Conservation (phyloP, 2,888 invertebrate species). For the Oxyscelio sp. region DNA sequence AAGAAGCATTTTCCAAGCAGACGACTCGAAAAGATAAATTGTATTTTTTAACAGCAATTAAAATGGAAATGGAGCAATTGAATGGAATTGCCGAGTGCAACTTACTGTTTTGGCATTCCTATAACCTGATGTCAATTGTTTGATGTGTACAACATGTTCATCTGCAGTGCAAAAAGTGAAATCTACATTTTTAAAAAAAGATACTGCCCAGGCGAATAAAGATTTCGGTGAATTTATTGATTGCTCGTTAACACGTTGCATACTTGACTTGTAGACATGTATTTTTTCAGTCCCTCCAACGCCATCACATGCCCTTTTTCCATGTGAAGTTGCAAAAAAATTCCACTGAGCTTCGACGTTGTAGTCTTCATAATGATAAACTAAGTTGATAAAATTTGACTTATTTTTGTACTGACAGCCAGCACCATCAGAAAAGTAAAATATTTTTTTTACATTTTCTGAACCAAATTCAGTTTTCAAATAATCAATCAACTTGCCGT, state of each 20-base stretch:
- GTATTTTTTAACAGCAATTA: too few relatives aligned
- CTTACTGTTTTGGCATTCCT: too few relatives aligned
- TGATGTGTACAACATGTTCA: too few relatives aligned
- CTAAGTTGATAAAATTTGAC: conserved; percentile 24
- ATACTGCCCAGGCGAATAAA: conserved; percentile 52
- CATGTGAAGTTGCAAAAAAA: conserved; percentile 63
- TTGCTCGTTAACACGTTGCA: conserved; percentile 37
- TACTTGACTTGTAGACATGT: conserved; percentile 47
- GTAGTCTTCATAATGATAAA: conserved; percentile 23
- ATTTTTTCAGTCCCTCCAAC: conserved; percentile 52
- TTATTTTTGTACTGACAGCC: conserved; percentile 41
- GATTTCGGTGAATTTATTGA: conserved; percentile 58
- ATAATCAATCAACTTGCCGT: conserved; percentile 24
- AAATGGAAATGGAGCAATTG: too few relatives aligned
- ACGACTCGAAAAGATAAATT: too few relatives aligned
- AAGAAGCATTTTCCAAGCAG: too few relatives aligned
- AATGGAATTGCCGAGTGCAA: too few relatives aligned
- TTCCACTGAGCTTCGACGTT: conserved; percentile 46
- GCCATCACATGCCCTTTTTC: conserved; percentile 57
- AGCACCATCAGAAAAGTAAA: conserved; percentile 39
- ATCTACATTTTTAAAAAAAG: conserved; percentile 56
- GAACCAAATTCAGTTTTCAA: conserved; percentile 28
- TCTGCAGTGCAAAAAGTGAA: conserved; percentile 49
- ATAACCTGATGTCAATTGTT: too few relatives aligned
- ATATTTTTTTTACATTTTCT: conserved; percentile 25